Evolutionary conservation across 2,113 vertebrate species (phyloP), one percentile per base, ranked within the genome.

Genomic region (Astur gentilis): DNA sequence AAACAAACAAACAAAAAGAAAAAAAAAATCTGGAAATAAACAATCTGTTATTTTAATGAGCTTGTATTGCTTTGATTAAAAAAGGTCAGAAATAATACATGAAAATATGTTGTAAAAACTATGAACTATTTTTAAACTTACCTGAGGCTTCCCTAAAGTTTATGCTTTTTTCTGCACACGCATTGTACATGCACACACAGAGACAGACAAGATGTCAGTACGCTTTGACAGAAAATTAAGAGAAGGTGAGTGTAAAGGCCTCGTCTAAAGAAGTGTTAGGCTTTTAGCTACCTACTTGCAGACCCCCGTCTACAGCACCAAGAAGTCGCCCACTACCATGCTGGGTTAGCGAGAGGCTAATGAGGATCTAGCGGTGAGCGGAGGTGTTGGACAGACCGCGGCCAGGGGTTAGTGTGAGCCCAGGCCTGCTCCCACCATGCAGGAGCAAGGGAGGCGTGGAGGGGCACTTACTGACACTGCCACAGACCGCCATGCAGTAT

Each of bases 401-500:
- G 45, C 94, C n/a, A 18, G 84, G 62, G 94, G 98, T 98, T 98
- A 98, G 98, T 97, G 94, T 17, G 79, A 98, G 95, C 87, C 98
- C 92, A 94, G 95, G 65, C 83, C 93, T 44, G 12, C 71, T 96
- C 69, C 94, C 81, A 19, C 66, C 47, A 22, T 22, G 97, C 89
- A 15, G 95, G 96, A 70, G 79, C 88, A 58, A 20, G 42, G 84
- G 92, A 94, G 95, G 85, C 70, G 64, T 87, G 96, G 83, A 97
- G 94, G 95, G 95, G 69, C 98, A 99, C 99, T 99, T 99, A 99
- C 99, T 98, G 99, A 99, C 98, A 96, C 98, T 99, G 98, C 98
- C 98, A 99, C 99, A 99, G 98, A 99, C 99, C 72, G 99, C 99
- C 98, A 99, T 97, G 99, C 99, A 99, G 99, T 99, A 99, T 65